Evolutionary conservation across 1,140 invertebrate genomes (phyloP).

Genomic region (Ceratitis capitata): DNA sequence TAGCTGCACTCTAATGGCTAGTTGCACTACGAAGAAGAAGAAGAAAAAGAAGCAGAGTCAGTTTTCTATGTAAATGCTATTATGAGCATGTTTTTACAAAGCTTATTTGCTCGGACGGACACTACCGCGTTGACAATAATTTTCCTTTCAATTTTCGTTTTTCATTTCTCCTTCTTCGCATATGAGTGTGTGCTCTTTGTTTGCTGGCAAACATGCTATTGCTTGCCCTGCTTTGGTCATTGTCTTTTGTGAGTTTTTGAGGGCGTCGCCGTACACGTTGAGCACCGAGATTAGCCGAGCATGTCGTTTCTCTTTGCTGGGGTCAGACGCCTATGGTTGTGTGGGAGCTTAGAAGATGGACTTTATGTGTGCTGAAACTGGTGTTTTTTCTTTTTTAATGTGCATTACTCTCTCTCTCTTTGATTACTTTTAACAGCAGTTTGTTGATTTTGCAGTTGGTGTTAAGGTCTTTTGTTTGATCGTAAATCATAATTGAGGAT

Average conservation of each 20-base stretch:
- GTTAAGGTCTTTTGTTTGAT: too few species aligned
- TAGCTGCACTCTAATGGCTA: not conserved
- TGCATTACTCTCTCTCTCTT: too few species aligned
- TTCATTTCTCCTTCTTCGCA: not conserved
- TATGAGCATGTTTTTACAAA: not conserved
- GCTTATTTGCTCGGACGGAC: conserved; percentile 15
- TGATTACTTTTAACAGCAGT: too few species aligned
- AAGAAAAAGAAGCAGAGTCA: not conserved
- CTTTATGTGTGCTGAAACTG: not conserved
- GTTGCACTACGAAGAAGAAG: not conserved
- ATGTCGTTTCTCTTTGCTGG: not conserved
- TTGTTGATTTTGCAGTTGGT: too few species aligned
- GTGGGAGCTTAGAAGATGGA: not conserved
- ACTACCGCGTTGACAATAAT: not conserved
- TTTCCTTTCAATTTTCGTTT: not conserved
- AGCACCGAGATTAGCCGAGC: conserved; percentile 1
- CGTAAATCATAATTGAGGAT: too few species aligned
- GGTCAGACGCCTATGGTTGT: not conserved
- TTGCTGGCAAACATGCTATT: not conserved
- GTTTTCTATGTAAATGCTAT: not conserved
- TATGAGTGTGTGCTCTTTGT: not conserved
- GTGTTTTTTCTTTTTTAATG: not conserved
- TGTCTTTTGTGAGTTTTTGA: not conserved
- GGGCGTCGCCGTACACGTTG: not conserved
- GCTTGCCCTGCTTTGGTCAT: not conserved